phyloP scores from a whole-genome alignment of 2,888 invertebrate genomes.

The Nephrocerus scutellatus region DNA sequence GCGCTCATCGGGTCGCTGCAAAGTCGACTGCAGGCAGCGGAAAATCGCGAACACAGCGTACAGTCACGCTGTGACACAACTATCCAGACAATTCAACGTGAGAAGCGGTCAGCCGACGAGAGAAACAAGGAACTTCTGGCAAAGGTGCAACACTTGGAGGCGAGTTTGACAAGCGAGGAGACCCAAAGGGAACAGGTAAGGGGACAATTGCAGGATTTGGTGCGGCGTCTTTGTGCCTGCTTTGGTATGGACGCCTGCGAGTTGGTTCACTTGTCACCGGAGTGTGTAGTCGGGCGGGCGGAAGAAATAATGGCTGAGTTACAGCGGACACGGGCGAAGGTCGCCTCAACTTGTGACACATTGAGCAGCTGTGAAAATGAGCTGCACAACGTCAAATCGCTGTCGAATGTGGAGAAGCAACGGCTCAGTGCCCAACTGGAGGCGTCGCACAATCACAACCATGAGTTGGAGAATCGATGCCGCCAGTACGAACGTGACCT shows the following conservation, averaged over 20 bases:
- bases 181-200: constrained; percentile 65
- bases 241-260: constrained; percentile 66
- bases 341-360: constrained; percentile 46
- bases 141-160: constrained; percentile 64
- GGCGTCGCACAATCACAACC: constrained; percentile 52
- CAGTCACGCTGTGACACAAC: constrained; percentile 60
- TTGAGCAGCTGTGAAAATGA: constrained; percentile 46
- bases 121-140: constrained; percentile 69
- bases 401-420: constrained; percentile 58
- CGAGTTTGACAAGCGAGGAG: constrained; percentile 65
- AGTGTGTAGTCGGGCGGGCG: constrained; percentile 68
- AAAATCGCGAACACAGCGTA: constrained; percentile 67
- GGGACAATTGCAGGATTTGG: constrained; percentile 62
- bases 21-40: constrained; percentile 70
- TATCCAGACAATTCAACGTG: constrained; percentile 67
- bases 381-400: constrained; percentile 40
- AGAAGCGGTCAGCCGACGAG: constrained; percentile 65
- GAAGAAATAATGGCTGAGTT: constrained; percentile 71
- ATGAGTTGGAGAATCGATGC: constrained; percentile 64
- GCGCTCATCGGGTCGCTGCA: constrained; percentile 72
- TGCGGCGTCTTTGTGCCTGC: constrained; percentile 64
- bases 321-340: constrained; percentile 57
- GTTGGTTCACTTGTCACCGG: constrained; percentile 57
- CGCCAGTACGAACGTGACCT: constrained; percentile 71
- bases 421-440: constrained; percentile 62